Base-by-base conservation (phyloP, 37 sponge, comb jelly and placozoan species). In the Agelas oroides region DNA sequence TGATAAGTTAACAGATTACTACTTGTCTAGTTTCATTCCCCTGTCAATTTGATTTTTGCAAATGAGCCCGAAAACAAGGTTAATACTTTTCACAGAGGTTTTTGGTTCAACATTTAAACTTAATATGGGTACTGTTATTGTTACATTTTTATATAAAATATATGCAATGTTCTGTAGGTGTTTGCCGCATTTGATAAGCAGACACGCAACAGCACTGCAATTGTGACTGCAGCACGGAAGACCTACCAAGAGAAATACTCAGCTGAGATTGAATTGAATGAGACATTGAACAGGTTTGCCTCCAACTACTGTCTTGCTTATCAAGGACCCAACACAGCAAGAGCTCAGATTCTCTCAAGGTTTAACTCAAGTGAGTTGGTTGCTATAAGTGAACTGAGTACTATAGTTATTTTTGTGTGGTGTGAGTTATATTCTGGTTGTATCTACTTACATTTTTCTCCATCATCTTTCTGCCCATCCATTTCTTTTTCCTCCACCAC, bases 261-360 rank as follows among this genome's bases (percentile, higher is more conserved):
- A 53, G 66, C 25, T 15, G 87, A 91, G 57, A 24, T 86, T 20
- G 35, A 82, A 34, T 83, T 91, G 25, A 91, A 91, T 64, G 66
- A 59, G 14, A 40, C 17, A 1, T 91, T 91, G 56, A 60, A 91
- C 24, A n/a, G 28, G 17, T 91, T 84, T 64, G 83, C 76, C 15
- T 32, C 38, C 3, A 68, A 75, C 73, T 91, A 70, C 55, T 61
- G 86, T 59, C 66, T 39, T 0, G 77, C 87, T 0, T 86, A 82
- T 57, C 39, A 81, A 23, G 92, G 92, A 25, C 86, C 70, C 23
- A 91, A 91, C 67, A 86, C 86, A 28, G 68, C 77, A 8, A 64
- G 70, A 21, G 68, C 63, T 27, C 63, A 61, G 63, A 11, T 25
- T n/a, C 12, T 5, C 2, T 3, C 63, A n/a, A 61, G 11, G 27